Conservation (phyloP, 2,888 invertebrate genomes). For the Pinctada fucata region DNA sequence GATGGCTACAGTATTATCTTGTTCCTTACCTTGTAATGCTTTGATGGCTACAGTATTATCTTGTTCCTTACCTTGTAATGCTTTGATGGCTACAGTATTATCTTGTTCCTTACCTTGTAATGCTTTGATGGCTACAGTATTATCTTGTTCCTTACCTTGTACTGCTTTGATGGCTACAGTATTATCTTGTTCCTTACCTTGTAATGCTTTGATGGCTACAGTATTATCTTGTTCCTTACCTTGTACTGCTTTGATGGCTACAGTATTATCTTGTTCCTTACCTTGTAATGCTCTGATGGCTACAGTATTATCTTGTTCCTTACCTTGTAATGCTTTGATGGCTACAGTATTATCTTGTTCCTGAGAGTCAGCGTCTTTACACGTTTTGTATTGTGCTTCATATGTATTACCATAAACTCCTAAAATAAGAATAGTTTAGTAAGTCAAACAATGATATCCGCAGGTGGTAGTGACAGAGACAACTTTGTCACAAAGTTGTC, state of each 20-base stretch:
- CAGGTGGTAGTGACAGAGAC: too few relatives aligned
- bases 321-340: slow-evolving; percentile 73
- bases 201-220: slow-evolving; percentile 72
- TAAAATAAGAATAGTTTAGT: slow-evolving; percentile 31
- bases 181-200: slow-evolving; percentile 67
- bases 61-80: slow-evolving; percentile 70
- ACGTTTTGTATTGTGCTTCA: slow-evolving; percentile 61
- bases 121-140: slow-evolving; percentile 62
- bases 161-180: slow-evolving; percentile 62
- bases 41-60: slow-evolving; percentile 70
- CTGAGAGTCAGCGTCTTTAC: slow-evolving; percentile 45
- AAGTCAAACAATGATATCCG: too few relatives aligned
- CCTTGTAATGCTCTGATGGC: slow-evolving; percentile 74
- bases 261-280: slow-evolving; percentile 62
- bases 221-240: slow-evolving; percentile 65
- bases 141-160: slow-evolving; percentile 58
- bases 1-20: slow-evolving; percentile 66
- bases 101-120: slow-evolving; percentile 58
- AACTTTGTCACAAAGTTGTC: too few relatives aligned
- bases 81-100: slow-evolving; percentile 70
- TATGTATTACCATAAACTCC: slow-evolving; percentile 69
- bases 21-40: slow-evolving; percentile 70
- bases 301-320: slow-evolving; percentile 58
- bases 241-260: slow-evolving; percentile 73
- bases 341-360: slow-evolving; percentile 67